Evolutionary conservation across 2,888 invertebrate species (phyloP), one percentile per base, ranked within the genome.

Genomic region (Yponomeuta malinellus): DNA sequence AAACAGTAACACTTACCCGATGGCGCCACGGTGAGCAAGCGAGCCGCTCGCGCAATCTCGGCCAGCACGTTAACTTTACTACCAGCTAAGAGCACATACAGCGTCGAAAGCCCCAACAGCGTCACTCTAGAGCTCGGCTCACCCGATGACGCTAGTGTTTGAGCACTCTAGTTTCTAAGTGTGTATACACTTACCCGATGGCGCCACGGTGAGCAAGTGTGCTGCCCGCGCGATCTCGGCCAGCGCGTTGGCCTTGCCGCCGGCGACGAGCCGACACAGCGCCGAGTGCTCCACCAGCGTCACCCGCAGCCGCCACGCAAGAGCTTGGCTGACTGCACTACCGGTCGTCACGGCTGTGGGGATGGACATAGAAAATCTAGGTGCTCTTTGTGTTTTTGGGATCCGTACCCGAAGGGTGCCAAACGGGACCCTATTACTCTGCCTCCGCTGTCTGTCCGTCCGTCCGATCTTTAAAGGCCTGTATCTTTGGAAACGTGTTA

Each of bases 211-310:
- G 31, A 85, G 81, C 71, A 85, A 79, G 65, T 79, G 78, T 59
- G 88, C 89, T 74, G 90, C 90, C 73, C 88, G 82, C 68, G 90
- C 86, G 63, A 96, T 95, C 90, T 96, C 96, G 82, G 96, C 95
- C 75, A 99, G 95, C 66, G 99, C 99, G 74, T 96, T 93, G 73
- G 97, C 96, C 88, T 99, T 98, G 84, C 98, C 98, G 74, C 99
- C 99, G 94, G 98, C 98, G 70, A 99, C 98, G 76, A 99, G 94
- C 37, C 98, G 95, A 85, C 98, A 98, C 96, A 99, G 97, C 74
- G 98, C 97, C 82, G 98, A 98, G 91, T 99, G 98, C 87, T 99
- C 99, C 78, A 98, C 91, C 70, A 99, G 93, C 93, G 98, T 97
- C 83, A 99, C 93, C 92, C 99, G 98, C 87, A 99, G 98, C 48